Evolutionary conservation across 2,797 vertebrate species (phyloP), one percentile per base, ranked within the genome.

Genomic region (Sarcophilus harrisii): DNA sequence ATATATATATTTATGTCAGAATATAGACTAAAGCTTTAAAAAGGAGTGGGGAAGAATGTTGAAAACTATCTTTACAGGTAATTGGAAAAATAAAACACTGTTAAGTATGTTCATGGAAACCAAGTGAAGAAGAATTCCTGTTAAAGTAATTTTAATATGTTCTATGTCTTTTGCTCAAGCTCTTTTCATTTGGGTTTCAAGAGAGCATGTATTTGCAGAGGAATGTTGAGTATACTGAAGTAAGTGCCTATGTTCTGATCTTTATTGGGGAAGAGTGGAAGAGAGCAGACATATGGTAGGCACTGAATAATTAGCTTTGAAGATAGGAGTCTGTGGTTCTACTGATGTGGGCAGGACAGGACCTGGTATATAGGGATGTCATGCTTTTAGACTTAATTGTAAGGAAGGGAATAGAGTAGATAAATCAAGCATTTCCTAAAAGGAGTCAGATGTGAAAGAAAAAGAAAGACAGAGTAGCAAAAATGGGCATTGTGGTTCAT

Each of bases 61-160:
- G 9, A 55, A 55, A 55, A 55, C 54, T 55, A 55, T 55, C 9
- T 52, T 8, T 52, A 52, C 52, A 52, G 5, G 52, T 52, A 52
- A 52, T 52, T 52, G 52, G 52, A 52, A 52, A 52, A 52, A 52
- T 52, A 52, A 52, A 52, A 52, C 6, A 52, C 4, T 52, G 54
- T 14, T n/a, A 29, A 59, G 1, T 38, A 24, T 81, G n/a, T 81
- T 81, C n/a, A 38, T 81, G 66, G 62, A 38, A 73, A 21, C 18
- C 32, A 38, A 73, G 6, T 21, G n/a, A 73, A 73, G n/a, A 73
- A 73, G 66, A 73, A 38, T 28, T 0, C 18, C 16, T 73, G 6
- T 73, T 81, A 87, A 28, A 96, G n/a, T 13, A 0, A 38, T 73
- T 96, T 52, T 94, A 90, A 73, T 93, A 58, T 1, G 93, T 58